These are phyloP conservation scores for Scaptomyza tumidula DNA, from an alignment of 2,888 invertebrate genomes.

Conservation along the genomic window DNA sequence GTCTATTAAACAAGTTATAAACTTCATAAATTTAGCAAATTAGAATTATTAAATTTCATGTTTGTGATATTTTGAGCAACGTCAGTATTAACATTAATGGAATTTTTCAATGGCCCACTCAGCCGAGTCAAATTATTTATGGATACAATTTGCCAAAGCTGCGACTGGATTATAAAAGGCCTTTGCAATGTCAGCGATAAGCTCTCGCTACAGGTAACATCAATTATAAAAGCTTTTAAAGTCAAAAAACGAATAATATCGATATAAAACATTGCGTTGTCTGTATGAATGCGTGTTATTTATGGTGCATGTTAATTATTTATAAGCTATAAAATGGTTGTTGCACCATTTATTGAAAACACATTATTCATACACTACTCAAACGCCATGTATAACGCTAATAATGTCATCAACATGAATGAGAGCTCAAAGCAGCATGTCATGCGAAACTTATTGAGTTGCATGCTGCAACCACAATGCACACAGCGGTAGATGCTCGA, in stretches of 20 bases:
- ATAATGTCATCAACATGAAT: constrained; percentile 64
- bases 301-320: constrained; percentile 2
- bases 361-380: constrained; percentile 60
- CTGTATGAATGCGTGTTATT: neutral
- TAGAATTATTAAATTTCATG: constrained; percentile 75
- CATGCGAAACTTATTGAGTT: constrained; percentile 52
- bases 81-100: constrained; percentile 52
- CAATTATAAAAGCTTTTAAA: neutral
- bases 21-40: constrained; percentile 72
- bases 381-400: constrained; percentile 53
- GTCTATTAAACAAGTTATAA: constrained; percentile 70
- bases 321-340: neutral
- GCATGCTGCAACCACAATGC: constrained; percentile 52
- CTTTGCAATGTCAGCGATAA: constrained; percentile 8
- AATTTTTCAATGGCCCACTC: constrained; percentile 44
- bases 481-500: constrained; percentile 19
- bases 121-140: constrained; percentile 43
- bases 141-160: constrained; percentile 46
- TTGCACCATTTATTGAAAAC: constrained; percentile 30
- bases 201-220: constrained; percentile 45
- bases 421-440: constrained; percentile 31
- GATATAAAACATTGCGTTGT: neutral
- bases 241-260: neutral
- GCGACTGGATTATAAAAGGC: constrained; percentile 5
- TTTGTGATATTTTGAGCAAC: constrained; percentile 49